A percentile compares a stretch with the other conserved stretches of the same genome.
These are phyloP conservation scores for Diorhabda elongata DNA, from an alignment of 1,140 invertebrate genomes.

Conservation along the genomic window DNA sequence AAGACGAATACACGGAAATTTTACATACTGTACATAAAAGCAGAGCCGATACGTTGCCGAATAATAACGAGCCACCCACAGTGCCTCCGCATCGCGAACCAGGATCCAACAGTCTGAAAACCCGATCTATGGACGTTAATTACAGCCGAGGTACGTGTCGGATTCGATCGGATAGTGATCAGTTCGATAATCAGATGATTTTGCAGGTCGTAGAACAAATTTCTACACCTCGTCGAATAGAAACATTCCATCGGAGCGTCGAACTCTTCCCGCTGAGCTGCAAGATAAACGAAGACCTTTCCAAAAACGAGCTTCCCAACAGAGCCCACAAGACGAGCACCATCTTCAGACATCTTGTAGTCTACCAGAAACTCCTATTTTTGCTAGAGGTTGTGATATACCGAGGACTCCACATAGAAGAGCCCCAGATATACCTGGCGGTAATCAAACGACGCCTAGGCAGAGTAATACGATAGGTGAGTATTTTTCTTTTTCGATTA, in stretches of 20 bases:
- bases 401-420: slow-evolving; percentile 66
- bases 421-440: slow-evolving; percentile 52
- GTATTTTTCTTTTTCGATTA: not conserved
- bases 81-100: slow-evolving; percentile 64
- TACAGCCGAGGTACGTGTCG: slow-evolving; percentile 50
- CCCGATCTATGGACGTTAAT: slow-evolving; percentile 72
- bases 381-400: slow-evolving; percentile 73
- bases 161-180: no score
- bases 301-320: slow-evolving; percentile 47
- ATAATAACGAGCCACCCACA: slow-evolving; percentile 56
- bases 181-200: not conserved
- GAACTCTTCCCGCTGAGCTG: slow-evolving; percentile 66
- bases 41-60: slow-evolving; percentile 52
- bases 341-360: slow-evolving; percentile 76
- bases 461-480: slow-evolving; percentile 56
- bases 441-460: slow-evolving; percentile 52
- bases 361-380: slow-evolving; percentile 77
- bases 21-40: slow-evolving; percentile 53
- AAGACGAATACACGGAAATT: slow-evolving; percentile 69
- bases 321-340: slow-evolving; percentile 51
- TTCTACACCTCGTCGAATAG: slow-evolving; percentile 52
- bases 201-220: slow-evolving; percentile 54
- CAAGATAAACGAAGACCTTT: slow-evolving; percentile 52
- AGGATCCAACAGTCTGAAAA: slow-evolving; percentile 68
- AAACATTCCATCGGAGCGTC: slow-evolving; percentile 58